A percentile compares a stretch with the other conserved stretches of the same genome.
Evolutionary conservation across 2,888 invertebrate genomes (phyloP).

Genomic region (Muscina levida): DNA sequence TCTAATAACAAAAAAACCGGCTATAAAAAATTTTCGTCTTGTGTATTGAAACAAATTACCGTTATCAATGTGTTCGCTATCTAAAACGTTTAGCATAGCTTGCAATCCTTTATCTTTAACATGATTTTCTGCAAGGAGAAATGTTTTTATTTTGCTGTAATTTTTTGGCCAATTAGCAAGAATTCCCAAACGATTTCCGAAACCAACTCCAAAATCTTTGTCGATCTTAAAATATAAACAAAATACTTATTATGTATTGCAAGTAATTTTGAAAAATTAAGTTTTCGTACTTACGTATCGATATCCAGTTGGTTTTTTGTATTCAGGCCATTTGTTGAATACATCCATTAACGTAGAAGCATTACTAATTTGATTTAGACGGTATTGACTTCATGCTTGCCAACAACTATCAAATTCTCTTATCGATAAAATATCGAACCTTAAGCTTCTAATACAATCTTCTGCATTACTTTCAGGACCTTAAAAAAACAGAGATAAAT

Average conservation of each 20-base stretch:
- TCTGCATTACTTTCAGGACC: constrained; percentile 1
- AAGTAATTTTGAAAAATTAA: neutral
- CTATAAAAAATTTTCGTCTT: neutral
- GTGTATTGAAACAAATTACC: neutral
- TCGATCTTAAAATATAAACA: constrained; percentile 10
- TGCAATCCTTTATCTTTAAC: neutral
- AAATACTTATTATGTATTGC: neutral
- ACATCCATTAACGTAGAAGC: neutral
- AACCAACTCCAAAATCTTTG: neutral
- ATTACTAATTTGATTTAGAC: neutral
- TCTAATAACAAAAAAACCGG: neutral
- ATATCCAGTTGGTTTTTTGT: neutral
- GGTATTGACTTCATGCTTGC: neutral
- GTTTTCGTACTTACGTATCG: neutral
- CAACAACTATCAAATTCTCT: neutral
- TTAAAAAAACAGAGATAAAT: neutral
- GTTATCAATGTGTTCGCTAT: neutral
- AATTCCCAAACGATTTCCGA: too few relatives aligned
- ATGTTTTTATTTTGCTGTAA: neutral
- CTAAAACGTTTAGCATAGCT: neutral
- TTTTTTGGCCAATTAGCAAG: neutral
- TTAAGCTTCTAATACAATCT: neutral
- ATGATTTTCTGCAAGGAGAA: constrained; percentile 3
- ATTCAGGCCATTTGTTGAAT: neutral
- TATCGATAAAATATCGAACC: neutral